Conservation (phyloP, 2,888 invertebrate genomes). For the Magallana nippona region DNA sequence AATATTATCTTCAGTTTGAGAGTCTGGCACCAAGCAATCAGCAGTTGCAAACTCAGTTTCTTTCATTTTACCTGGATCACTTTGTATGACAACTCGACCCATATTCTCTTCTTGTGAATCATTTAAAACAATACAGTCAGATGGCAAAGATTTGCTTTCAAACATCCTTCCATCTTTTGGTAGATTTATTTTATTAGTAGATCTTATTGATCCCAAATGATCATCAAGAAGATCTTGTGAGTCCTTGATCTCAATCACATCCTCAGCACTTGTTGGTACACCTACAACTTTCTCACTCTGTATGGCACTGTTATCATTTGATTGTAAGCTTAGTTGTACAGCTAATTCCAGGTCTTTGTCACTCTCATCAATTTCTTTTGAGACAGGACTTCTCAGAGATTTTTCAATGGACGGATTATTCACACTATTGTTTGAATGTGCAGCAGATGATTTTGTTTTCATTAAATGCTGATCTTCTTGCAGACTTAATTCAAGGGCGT, state of each 20-base stretch:
- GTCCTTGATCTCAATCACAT: constrained; percentile 31
- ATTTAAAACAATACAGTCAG: not conserved
- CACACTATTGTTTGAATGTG: not conserved
- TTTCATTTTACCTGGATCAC: not conserved
- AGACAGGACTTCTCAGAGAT: not conserved
- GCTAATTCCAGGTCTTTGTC: not conserved
- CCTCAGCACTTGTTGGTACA: not conserved
- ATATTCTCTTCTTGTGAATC: not conserved
- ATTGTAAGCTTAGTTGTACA: constrained; percentile 7
- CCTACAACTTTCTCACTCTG: not conserved
- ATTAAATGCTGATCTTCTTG: constrained; percentile 4
- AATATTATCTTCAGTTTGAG: not conserved
- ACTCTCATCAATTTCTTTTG: not conserved
- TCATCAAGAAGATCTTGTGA: constrained; percentile 1
- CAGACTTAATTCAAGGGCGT: constrained; percentile 49
- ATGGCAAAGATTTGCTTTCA: not conserved
- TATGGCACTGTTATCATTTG: not conserved
- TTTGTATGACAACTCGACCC: not conserved
- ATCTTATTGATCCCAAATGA: not conserved
- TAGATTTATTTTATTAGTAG: not conserved
- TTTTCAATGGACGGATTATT: not conserved
- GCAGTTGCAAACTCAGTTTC: not conserved
- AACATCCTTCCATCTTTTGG: not conserved
- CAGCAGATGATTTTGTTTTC: not conserved
- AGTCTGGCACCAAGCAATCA: not conserved